Base-by-base conservation (phyloP, 2,888 invertebrate genomes). In the Lumbricus terrestris region DNA sequence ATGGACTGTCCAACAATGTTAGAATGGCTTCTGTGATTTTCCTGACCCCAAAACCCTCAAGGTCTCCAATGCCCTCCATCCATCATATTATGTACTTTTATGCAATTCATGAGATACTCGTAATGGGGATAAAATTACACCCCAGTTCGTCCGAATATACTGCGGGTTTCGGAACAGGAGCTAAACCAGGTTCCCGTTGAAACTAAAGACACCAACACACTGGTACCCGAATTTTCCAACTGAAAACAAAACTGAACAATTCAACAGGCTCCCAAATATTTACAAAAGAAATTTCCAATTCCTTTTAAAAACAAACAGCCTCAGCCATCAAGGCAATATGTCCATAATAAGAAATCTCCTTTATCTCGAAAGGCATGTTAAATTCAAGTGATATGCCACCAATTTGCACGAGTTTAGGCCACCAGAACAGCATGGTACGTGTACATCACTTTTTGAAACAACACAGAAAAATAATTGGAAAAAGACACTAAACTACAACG, bases 351-450 rank as follows among this genome's bases (percentile, higher is more conserved):
- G 69, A 29, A 69, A 69, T n/a, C 69, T 69, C n/a, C n/a, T n/a
- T n/a, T n/a, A n/a, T 69, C n/a, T n/a, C 69, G n/a, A 69, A 69
- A 69, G n/a, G n/a, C 69, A 69, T n/a, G 69, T 69, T 69, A 69
- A 69, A 69, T 69, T 69, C 69, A 69, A 69, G 69, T 69, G 69
- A 69, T 69, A 69, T n/a, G 29, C 8, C 69, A n/a, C n/a, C n/a
- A 69, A 69, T 69, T 69, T 69, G 13, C 69, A 69, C 8, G 69
- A 69, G 29, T n/a, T 69, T n/a, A 47, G 47, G 47, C 23, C 47
- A 23, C 8, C 23, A 47, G 8, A 47, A 20, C 47, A 23, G 47
- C n/a, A n/a, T n/a, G n/a, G n/a, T 47, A 47, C 20, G 20, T 23
- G 0, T 20, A 20, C 47, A 47, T 20, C 47, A 20, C 47, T 69